A percentile compares a stretch with the other conserved stretches of the same genome.
Conservation (phyloP, 2,888 invertebrate species). For the Drosophila setosimentum region DNA sequence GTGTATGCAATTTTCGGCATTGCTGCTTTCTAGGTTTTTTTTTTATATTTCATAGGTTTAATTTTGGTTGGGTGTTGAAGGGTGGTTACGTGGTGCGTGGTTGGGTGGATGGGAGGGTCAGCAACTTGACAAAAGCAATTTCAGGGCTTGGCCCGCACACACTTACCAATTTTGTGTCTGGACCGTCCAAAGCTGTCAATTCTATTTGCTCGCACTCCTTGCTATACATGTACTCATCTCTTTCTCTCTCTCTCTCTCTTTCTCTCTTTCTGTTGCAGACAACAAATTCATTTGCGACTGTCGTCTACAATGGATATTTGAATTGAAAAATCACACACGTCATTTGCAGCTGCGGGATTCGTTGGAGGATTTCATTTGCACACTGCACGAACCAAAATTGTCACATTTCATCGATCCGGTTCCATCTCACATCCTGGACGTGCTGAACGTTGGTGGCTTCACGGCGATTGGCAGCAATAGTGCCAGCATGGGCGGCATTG, state of each 20-base stretch:
- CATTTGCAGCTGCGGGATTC: conserved; percentile 89
- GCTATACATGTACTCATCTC: conserved; percentile 25
- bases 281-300: conserved; percentile 94
- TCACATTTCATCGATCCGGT: conserved; percentile 80
- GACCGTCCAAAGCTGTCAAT: conserved; percentile 45
- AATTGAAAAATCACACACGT: conserved; percentile 89
- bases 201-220: conserved; percentile 31
- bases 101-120: conserved; percentile 4
- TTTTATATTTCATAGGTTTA: neutral
- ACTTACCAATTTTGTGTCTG: neutral
- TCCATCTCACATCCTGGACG: conserved; percentile 77
- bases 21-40: neutral
- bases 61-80: neutral
- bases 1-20: neutral
- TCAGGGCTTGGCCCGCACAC: conserved; percentile 38
- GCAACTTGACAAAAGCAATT: conserved; percentile 75
- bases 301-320: conserved; percentile 92
- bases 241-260: conserved; percentile 9
- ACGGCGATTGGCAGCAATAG: conserved; percentile 73
- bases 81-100: neutral
- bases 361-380: conserved; percentile 90
- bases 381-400: conserved; percentile 86
- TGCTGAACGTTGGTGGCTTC: conserved; percentile 76
- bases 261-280: conserved; percentile 86
- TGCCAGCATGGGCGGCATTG: conserved; percentile 69